Conservation (phyloP, 2,113 vertebrate genomes). For the Tyto alba region DNA sequence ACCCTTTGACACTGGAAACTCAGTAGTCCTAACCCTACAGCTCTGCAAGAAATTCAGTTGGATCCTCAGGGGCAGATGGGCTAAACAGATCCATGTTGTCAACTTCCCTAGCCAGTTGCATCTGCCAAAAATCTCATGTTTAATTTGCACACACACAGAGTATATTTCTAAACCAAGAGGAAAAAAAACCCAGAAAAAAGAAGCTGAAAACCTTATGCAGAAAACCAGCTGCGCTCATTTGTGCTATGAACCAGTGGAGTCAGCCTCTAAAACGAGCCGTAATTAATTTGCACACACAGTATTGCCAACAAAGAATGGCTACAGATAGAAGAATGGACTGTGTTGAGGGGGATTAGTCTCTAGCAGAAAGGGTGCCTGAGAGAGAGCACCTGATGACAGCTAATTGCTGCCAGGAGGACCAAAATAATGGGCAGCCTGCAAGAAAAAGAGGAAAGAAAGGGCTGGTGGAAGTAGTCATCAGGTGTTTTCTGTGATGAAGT, state of each 20-base stretch:
- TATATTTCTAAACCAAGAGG: background rate
- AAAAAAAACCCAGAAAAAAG: background rate
- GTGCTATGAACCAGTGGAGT: conserved; percentile 11
- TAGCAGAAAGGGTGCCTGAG: background rate
- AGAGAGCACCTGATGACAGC: conserved; percentile 30
- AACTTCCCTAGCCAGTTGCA: background rate
- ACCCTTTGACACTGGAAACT: conserved; percentile 41
- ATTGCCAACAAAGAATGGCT: conserved; percentile 28
- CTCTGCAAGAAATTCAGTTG: conserved; percentile 26
- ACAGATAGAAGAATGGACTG: conserved; percentile 3
- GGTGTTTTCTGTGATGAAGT: conserved; percentile 67
- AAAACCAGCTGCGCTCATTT: conserved; percentile 42
- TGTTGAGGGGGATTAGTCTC: conserved; percentile 3
- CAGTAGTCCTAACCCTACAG: conserved; percentile 16
- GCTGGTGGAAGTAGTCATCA: conserved; percentile 60
- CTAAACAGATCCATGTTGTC: conserved; percentile 8
- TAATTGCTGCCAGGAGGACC: conserved; percentile 60
- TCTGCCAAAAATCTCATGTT: background rate
- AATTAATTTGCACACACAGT: conserved; percentile 27
- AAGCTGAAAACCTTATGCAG: background rate
- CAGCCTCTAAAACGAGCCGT: conserved; percentile 6
- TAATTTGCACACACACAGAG: background rate
- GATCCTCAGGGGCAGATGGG: background rate
- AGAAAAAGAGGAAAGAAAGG: conserved; percentile 7
- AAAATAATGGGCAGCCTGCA: conserved; percentile 41